These are phyloP conservation scores for Coendou prehensilis DNA, from an alignment of 2,797 vertebrate genomes.

Conservation along the genomic window DNA sequence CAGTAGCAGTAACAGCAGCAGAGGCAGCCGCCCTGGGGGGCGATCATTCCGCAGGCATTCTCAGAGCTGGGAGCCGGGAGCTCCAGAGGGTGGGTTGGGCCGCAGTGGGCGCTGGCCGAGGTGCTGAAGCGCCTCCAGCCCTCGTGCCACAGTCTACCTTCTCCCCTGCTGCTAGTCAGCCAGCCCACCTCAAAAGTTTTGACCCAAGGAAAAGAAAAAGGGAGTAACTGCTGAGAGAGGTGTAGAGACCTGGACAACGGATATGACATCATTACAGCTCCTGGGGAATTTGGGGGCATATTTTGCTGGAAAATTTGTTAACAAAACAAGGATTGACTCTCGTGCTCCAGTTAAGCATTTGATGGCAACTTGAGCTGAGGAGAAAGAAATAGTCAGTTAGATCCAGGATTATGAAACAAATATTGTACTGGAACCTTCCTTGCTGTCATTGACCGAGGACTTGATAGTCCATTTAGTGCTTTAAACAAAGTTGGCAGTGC, in stretches of 20 bases:
- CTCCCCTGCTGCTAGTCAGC: not conserved
- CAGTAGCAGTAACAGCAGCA: constrained; percentile 68
- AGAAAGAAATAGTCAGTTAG: constrained; percentile 37
- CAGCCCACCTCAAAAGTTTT: constrained; percentile 89
- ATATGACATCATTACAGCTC: constrained; percentile 92
- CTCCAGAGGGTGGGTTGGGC: constrained; percentile 38
- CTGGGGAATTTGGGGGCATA: constrained; percentile 67
- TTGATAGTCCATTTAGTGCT: constrained; percentile 16
- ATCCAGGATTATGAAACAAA: constrained; percentile 75
- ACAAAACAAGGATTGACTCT: constrained; percentile 66
- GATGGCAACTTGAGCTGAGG: constrained; percentile 62
- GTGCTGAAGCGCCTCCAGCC: constrained; percentile 80
- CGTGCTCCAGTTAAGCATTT: constrained; percentile 19
- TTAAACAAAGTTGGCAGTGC: constrained; percentile 75
- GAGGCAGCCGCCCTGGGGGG: constrained; percentile 87
- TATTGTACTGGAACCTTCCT: constrained; percentile 65
- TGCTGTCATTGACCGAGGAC: constrained; percentile 75
- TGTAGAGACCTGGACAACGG: constrained; percentile 87
- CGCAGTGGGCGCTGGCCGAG: constrained; percentile 82
- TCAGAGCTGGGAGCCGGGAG: constrained; percentile 70
- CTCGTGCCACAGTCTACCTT: constrained; percentile 35
- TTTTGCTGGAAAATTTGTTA: constrained; percentile 79
- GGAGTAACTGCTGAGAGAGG: constrained; percentile 86
- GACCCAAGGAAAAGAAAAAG: constrained; percentile 75
- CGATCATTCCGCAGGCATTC: constrained; percentile 89